A percentile compares a stretch with the other conserved stretches of the same genome.
phyloP scores from a whole-genome alignment of 1,140 invertebrate genomes.

The Chironomus striatipennis region DNA sequence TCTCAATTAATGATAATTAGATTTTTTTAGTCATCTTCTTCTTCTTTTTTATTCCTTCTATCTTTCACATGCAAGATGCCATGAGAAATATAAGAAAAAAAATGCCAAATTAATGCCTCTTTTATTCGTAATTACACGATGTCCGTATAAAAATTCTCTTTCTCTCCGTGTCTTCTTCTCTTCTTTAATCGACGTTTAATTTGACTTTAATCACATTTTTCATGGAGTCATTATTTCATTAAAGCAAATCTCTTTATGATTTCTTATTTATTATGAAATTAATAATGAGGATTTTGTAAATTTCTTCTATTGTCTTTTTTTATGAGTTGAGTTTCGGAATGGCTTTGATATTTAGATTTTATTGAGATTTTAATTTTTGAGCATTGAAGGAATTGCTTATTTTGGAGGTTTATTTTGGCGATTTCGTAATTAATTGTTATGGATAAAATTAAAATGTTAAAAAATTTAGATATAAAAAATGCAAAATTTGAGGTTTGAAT shows the following conservation, averaged over 20 bases:
- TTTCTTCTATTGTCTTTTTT: too few species aligned
- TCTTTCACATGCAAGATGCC: neutral
- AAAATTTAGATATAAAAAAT: too few species aligned
- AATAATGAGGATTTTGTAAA: too few species aligned
- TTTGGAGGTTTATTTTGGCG: too few species aligned
- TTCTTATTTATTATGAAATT: too few species aligned
- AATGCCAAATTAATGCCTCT: constrained; percentile 13
- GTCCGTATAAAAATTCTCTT: neutral
- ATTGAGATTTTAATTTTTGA: neutral
- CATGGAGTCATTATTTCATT: neutral
- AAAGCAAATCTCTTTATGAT: too few species aligned
- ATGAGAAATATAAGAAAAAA: neutral
- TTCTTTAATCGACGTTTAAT: neutral
- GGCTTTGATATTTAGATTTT: neutral
- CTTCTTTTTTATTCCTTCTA: too few species aligned
- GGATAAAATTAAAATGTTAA: too few species aligned
- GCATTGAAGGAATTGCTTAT: neutral
- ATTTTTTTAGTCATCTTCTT: neutral
- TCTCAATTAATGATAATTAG: constrained; percentile 23
- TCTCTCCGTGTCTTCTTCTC: neutral
- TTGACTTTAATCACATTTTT: constrained; percentile 4
- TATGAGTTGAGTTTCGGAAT: too few species aligned
- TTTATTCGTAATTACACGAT: neutral
- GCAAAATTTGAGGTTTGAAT: too few species aligned
- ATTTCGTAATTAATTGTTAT: too few species aligned